Evolutionary conservation across 1,140 invertebrate species (phyloP), one percentile per base, ranked within the genome.

Genomic region (Parapsyche elsis): DNA sequence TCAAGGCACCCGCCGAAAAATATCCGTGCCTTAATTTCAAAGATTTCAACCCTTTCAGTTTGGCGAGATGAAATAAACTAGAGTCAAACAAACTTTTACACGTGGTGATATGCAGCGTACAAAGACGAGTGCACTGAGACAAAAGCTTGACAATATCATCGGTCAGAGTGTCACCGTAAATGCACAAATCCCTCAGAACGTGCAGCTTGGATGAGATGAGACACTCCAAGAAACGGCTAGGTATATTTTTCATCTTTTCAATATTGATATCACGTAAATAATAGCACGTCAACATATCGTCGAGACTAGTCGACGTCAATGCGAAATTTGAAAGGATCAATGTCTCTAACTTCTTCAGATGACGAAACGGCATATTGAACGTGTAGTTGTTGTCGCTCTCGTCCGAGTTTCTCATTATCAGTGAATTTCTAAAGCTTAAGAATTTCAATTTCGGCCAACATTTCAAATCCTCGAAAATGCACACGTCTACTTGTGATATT

Each of bases 201-300:
- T 85, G 84, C 78, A 87, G 85, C 84, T 89, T 89, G 5, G 85
- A 88, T 75, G 82, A 84, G 38, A 90, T 82, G 57, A 90, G 85
- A 79, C 86, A 86, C 84, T 88, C 88, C 23, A 90, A 84, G 78
- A 90, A 90, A 67, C 87, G 86, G 53, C 86, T 85, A 9, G 89
- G 89, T 75, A 90, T 89, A 84, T 90, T 90, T 81, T 89, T 90
- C 88, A 90, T 90, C 82, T 90, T 90, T 70, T 90, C 88, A 86
- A 90, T 90, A 80, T 87, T 90, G 83, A 90, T 88, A 83, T 87
- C 87, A 74, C 86, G 86, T 84, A 90, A 86, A 84, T 88, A 84
- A 7, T 84, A 83, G 84, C 88, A 90, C 30, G 86, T 85, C 71
- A 90, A 83, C 88, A 89, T 89, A 64, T 86, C 87, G 71, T 88